Evolutionary conservation across 2,797 vertebrate species (phyloP).

Genomic region (Acanthurus lineatus): DNA sequence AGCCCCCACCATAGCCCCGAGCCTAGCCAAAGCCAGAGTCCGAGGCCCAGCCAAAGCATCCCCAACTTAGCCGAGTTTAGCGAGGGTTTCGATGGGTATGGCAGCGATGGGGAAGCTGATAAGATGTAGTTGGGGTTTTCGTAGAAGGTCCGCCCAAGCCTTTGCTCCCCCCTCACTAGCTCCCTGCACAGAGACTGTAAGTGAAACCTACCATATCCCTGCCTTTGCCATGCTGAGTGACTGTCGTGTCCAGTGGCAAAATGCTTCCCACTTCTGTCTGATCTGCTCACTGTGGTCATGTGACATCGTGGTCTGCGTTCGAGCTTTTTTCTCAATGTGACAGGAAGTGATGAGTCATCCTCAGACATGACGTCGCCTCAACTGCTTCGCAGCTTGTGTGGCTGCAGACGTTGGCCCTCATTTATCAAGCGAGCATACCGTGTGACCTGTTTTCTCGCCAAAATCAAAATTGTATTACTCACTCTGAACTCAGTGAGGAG

Average conservation of each 20-base stretch:
- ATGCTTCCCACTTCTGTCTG: conserved; percentile 80
- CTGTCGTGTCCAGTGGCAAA: conserved; percentile 89
- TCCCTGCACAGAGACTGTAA: conserved; percentile 78
- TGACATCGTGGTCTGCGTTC: conserved; percentile 71
- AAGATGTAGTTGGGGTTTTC: conserved; percentile 75
- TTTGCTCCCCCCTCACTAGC: conserved; percentile 50
- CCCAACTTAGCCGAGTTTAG: conserved; percentile 95
- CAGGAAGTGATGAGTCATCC: conserved; percentile 67
- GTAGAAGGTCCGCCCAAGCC: conserved; percentile 43
- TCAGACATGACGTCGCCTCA: conserved; percentile 54
- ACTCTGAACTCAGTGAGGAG: conserved; percentile 1
- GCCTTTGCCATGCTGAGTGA: conserved; percentile 70
- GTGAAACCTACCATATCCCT: conserved; percentile 64
- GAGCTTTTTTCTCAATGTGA: conserved; percentile 61
- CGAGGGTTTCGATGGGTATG: conserved; percentile 93
- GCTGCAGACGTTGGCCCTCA: conserved; percentile 72
- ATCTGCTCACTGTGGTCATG: conserved; percentile 72
- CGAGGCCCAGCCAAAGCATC: conserved; percentile 76
- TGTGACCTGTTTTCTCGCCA: conserved; percentile 25
- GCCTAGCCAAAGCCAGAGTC: conserved; percentile 60
- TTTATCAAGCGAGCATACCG: conserved; percentile 56
- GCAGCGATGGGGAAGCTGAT: conserved; percentile 91
- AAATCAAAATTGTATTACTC: conserved; percentile 15
- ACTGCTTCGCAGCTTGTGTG: conserved; percentile 67
- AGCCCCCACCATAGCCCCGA: conserved; percentile 63